phyloP scores from a whole-genome alignment of 2,113 vertebrate species.

The Marmota flaviventris region DNA sequence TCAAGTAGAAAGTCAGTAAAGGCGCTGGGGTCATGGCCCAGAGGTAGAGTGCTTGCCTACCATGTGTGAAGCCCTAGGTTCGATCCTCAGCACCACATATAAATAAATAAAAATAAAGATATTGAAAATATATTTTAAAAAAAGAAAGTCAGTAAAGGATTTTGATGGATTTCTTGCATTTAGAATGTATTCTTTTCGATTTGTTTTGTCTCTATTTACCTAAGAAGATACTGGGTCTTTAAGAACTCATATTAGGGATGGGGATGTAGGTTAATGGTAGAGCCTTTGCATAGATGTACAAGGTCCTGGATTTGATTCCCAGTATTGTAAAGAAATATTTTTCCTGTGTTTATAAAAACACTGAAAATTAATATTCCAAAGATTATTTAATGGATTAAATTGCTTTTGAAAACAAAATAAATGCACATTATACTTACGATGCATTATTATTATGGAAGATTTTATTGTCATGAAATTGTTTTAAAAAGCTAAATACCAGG shows the following conservation, averaged over 20 bases:
- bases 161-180: not conserved
- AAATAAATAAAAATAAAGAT: too few species aligned
- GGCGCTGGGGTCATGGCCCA: too few species aligned
- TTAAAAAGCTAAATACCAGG: not conserved
- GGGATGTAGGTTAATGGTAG: not conserved
- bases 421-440: not conserved
- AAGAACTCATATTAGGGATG: not conserved
- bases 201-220: not conserved
- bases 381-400: not conserved
- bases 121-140: too few species aligned
- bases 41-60: too few species aligned
- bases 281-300: not conserved
- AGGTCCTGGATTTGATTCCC: not conserved
- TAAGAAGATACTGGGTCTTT: not conserved
- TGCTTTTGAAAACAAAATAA: not conserved
- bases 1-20: not conserved
- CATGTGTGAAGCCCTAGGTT: too few species aligned
- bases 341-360: not conserved
- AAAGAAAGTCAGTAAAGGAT: not conserved
- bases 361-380: conserved; percentile 36
- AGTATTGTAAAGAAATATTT: not conserved
- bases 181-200: not conserved
- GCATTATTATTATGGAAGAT: conserved; percentile 10
- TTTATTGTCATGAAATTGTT: not conserved
- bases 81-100: too few species aligned